These are phyloP conservation scores for Malaclemys terrapin DNA, from an alignment of 2,113 vertebrate genomes.

Conservation along the genomic window DNA sequence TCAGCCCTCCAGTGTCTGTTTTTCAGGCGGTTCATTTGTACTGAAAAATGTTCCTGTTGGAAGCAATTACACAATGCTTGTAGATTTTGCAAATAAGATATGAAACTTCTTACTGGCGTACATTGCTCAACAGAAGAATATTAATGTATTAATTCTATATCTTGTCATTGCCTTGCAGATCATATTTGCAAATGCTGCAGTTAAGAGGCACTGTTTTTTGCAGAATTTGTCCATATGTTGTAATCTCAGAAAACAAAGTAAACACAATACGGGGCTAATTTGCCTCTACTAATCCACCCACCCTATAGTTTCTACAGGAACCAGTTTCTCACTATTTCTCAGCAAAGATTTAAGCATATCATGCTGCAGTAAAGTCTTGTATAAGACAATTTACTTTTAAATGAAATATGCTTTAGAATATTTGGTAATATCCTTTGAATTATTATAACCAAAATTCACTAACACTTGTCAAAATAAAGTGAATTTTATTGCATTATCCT, in stretches of 20 bases:
- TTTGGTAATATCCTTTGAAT: constrained; percentile 46
- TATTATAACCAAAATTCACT: neutral
- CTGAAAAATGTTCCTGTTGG: constrained; percentile 57
- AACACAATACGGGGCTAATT: constrained; percentile 50
- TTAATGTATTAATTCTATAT: constrained; percentile 72
- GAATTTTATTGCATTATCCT: neutral
- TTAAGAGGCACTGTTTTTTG: constrained; percentile 23
- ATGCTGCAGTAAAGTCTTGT: neutral
- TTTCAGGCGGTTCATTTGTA: constrained; percentile 52
- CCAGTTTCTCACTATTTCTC: constrained; percentile 21
- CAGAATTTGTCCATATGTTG: constrained; percentile 20
- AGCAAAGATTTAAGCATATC: neutral
- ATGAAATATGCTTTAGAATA: constrained; percentile 26
- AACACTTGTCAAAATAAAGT: constrained; percentile 22
- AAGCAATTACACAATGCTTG: constrained; percentile 32
- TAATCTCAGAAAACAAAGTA: constrained; percentile 20
- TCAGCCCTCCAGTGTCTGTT: neutral
- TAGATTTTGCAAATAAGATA: constrained; percentile 52
- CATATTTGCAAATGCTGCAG: constrained; percentile 48
- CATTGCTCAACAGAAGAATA: constrained; percentile 36
- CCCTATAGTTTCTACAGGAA: constrained; percentile 34
- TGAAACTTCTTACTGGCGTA: constrained; percentile 29
- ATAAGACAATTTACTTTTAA: neutral
- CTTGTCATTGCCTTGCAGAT: constrained; percentile 28
- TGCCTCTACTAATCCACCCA: neutral